Percentiles rank a stretch among this genome's conserved stretches.
Evolutionary conservation across 92 coral and sea anemone genomes (phyloP).

Genomic region (Zoanthus sociatus): DNA sequence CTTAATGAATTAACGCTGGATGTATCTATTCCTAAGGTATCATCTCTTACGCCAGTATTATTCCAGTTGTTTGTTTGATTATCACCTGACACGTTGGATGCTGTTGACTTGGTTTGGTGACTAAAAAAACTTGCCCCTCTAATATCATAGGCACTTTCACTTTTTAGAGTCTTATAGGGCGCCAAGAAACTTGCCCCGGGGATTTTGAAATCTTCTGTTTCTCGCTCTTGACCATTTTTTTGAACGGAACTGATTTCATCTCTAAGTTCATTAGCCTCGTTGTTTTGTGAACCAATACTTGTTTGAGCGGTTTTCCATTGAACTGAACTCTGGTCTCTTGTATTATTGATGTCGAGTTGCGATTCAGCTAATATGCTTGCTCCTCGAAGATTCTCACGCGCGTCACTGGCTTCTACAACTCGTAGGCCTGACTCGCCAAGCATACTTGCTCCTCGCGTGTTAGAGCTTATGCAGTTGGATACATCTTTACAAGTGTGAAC

Average conservation of each 20-base stretch:
- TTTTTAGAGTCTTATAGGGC: background rate
- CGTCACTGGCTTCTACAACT: background rate
- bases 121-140: constrained; percentile 82
- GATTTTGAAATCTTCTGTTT: background rate
- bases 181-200: constrained; percentile 34
- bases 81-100: background rate
- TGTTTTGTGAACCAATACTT: background rate
- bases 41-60: background rate
- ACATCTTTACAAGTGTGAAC: background rate
- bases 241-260: too few relatives aligned
- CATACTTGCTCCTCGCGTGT: constrained; percentile 47
- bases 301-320: constrained; percentile 48
- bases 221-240: background rate
- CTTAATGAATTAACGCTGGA: constrained; percentile 84
- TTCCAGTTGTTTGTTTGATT: background rate
- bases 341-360: background rate
- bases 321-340: background rate
- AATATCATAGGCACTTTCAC: background rate
- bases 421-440: constrained; percentile 23
- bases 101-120: background rate
- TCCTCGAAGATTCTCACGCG: background rate
- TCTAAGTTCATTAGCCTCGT: background rate
- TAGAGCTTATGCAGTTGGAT: background rate
- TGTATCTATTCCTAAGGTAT: constrained; percentile 57
- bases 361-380: background rate